Base-by-base conservation (phyloP, 1,140 invertebrate genomes). In the Vollenhovia emeryi region DNA sequence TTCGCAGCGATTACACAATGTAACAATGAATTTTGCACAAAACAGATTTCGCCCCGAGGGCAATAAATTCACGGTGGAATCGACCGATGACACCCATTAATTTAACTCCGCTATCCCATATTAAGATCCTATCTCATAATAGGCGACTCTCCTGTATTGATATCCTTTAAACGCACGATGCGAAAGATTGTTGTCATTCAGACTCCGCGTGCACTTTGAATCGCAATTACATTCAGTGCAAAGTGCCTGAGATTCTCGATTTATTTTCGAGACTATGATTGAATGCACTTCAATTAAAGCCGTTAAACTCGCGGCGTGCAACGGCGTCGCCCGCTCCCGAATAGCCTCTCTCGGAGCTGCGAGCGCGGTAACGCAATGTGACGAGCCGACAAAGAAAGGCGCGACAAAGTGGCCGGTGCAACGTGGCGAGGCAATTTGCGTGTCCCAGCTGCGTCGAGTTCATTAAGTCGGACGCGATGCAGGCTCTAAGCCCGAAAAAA, bases 271-370 rank as follows among this genome's bases (percentile, higher is more conserved):
- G 27, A 60, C 18, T 18, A 30, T 30, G n/a, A 69, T 69, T 80
- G 50, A 69, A 27, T 36, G 21, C 64, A 15, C 30, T 80, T 80
- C 11, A 55, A 80, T 80, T 71, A 24, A 30, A 80, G 24, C 15
- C 33, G 9, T 71, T 80, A 57, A 80, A 69, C 36, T 11, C 24
- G 8, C 62, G 21, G 15, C 24, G 33, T 33, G 4, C 33, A 1
- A 3, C 64, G 27, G 33, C 13, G 24, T 57, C 64, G 33, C 36
- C 50, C 21, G 24, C 40, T n/a, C 33, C 30, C 43, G 30, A 80
- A 79, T 68, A 79, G 1, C 55, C 45, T 21, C 0, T 11, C 8
- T 21, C 48, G 13, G 75, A 78, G 33, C 24, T 9, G 36, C n/a
- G n/a, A 62, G 59, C 8, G n/a, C 30, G 24, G 36, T 18, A 50